phyloP scores from a whole-genome alignment of 2,888 invertebrate genomes.

The Ophonus ardosiacus region DNA sequence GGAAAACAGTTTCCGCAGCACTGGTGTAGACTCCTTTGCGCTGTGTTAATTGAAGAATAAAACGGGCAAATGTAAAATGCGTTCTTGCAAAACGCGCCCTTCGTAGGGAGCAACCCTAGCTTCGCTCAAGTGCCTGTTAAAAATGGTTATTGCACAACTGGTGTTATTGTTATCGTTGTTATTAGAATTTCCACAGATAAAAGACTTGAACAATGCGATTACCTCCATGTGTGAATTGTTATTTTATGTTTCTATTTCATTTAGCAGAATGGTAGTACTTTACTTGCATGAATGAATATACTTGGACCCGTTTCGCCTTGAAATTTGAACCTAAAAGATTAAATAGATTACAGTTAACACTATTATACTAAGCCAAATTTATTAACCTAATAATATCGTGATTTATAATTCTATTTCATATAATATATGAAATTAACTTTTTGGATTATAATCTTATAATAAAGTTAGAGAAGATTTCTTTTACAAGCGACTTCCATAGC shows the following conservation, averaged over 20 bases:
- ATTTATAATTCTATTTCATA: background rate
- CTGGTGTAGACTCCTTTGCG: background rate
- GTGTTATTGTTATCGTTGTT: constrained; percentile 54
- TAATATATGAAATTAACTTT: background rate
- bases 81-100: constrained; percentile 48
- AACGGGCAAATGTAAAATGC: constrained; percentile 53
- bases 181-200: constrained; percentile 49
- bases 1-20: background rate
- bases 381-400: background rate
- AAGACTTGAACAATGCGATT: constrained; percentile 22
- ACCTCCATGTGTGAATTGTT: constrained; percentile 22
- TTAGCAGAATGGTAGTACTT: constrained; percentile 1
- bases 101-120: constrained; percentile 25
- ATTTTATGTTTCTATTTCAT: constrained; percentile 40
- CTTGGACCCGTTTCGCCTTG: background rate
- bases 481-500: background rate
- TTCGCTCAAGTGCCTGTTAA: constrained; percentile 54
- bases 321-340: background rate
- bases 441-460: background rate
- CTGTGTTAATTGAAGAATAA: constrained; percentile 56
- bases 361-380: background rate
- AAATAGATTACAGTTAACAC: background rate
- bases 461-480: background rate
- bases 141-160: constrained; percentile 52
- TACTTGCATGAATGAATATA: too few relatives aligned